Percentiles rank a stretch among this genome's conserved stretches.
Evolutionary conservation across 2,113 vertebrate genomes (phyloP).

Genomic region (Protobothrops flavoviridis): DNA sequence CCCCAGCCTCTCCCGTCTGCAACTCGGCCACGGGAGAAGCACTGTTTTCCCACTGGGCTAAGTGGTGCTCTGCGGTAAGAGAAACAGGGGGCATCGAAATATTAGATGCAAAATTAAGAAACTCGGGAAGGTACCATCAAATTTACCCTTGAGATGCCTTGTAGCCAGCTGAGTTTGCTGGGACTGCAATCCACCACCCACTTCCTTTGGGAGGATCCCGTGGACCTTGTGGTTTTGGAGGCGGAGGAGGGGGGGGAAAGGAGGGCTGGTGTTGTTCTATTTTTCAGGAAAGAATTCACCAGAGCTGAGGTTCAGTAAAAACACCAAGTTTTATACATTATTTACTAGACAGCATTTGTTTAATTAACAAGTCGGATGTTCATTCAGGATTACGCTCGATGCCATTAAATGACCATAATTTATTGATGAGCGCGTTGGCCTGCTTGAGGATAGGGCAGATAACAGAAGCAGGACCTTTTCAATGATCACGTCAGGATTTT

Average conservation of each 20-base stretch:
- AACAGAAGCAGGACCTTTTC: background rate
- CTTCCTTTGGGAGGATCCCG: conserved; percentile 2
- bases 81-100: conserved; percentile 70
- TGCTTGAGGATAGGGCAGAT: background rate
- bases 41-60: conserved; percentile 71
- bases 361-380: conserved; percentile 11
- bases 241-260: background rate
- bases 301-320: conserved; percentile 31
- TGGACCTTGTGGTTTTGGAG: background rate
- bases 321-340: conserved; percentile 37
- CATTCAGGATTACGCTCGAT: background rate
- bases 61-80: conserved; percentile 69
- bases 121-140: conserved; percentile 63
- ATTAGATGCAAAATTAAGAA: conserved; percentile 68
- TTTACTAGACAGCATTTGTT: conserved; percentile 38
- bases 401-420: conserved; percentile 13
- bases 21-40: conserved; percentile 68
- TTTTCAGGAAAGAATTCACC: background rate
- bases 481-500: background rate
- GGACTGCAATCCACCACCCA: conserved; percentile 29
- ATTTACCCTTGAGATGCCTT: conserved; percentile 63
- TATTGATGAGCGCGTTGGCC: background rate
- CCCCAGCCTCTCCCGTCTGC: conserved; percentile 61
- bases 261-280: background rate
- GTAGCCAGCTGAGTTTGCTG: conserved; percentile 40